A percentile compares a stretch with the other conserved stretches of the same genome.
phyloP scores from a whole-genome alignment of 2,888 invertebrate species.

The Disparrhopalites patrizii region DNA sequence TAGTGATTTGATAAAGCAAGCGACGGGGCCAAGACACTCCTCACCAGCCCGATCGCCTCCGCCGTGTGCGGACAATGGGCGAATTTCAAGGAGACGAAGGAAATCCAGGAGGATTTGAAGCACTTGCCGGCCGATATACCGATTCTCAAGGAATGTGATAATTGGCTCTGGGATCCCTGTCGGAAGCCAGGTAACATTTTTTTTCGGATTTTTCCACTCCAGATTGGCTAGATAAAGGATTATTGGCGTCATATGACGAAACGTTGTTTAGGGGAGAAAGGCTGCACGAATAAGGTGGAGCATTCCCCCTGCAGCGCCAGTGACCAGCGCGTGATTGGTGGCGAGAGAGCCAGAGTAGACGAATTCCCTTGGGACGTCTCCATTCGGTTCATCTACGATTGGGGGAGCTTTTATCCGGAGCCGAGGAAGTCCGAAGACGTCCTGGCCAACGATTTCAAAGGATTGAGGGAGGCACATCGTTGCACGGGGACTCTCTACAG shows the following conservation, averaged over 20 bases:
- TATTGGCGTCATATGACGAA: too few relatives aligned
- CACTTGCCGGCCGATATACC: background rate
- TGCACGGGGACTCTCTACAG: constrained; percentile 16
- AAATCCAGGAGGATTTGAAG: constrained; percentile 1
- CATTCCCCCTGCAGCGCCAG: background rate
- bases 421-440: constrained; percentile 2
- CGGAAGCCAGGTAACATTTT: background rate
- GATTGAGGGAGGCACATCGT: constrained; percentile 13
- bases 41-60: constrained; percentile 9
- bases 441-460: constrained; percentile 5
- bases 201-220: too few relatives aligned
- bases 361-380: constrained; percentile 22
- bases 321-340: constrained; percentile 5
- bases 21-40: background rate
- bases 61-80: constrained; percentile 11
- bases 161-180: constrained; percentile 9
- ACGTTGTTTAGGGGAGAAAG: background rate
- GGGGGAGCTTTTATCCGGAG: constrained; percentile 11
- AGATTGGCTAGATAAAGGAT: too few relatives aligned
- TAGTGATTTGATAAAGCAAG: too few relatives aligned
- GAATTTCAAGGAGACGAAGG: background rate
- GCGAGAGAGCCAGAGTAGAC: background rate
- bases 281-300: constrained; percentile 2
- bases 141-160: background rate
- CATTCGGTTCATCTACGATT: constrained; percentile 21